phyloP scores from a whole-genome alignment of 2,113 vertebrate species.

The Pholis gunnellus region DNA sequence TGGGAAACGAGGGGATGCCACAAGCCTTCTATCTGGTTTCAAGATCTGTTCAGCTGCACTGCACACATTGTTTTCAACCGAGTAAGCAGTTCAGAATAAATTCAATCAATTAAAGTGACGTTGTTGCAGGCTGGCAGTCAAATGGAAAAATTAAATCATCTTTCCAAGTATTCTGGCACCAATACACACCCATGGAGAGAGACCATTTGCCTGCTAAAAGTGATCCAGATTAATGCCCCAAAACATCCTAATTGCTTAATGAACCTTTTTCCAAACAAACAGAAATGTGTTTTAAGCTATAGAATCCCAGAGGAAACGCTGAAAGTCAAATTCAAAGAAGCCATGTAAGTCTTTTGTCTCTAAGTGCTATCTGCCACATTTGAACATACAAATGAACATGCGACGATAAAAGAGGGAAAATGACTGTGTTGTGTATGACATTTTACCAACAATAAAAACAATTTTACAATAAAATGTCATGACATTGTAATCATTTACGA shows the following conservation, averaged over 20 bases:
- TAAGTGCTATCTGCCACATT: conserved; percentile 25
- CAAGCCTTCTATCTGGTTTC: conserved; percentile 66
- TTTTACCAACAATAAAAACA: neutral
- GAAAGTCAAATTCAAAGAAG: conserved; percentile 55
- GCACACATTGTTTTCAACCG: conserved; percentile 77
- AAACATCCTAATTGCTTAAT: conserved; percentile 77
- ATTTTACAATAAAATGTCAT: too few relatives aligned
- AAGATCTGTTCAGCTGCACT: conserved; percentile 70
- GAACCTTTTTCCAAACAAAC: conserved; percentile 67
- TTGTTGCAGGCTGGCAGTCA: conserved; percentile 73
- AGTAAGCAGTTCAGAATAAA: conserved; percentile 78
- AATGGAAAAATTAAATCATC: conserved; percentile 81
- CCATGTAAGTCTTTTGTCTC: conserved; percentile 24
- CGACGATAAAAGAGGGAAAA: neutral
- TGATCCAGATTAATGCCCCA: conserved; percentile 70
- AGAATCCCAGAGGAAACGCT: conserved; percentile 38
- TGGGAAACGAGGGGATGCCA: conserved; percentile 59
- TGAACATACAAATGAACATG: conserved; percentile 27
- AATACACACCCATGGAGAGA: conserved; percentile 59
- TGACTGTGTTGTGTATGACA: neutral
- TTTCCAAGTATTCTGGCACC: conserved; percentile 70
- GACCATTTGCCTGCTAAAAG: conserved; percentile 56
- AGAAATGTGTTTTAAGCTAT: conserved; percentile 52
- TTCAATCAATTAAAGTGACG: conserved; percentile 79
- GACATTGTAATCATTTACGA: neutral